Evolutionary conservation across 37 sponge, comb jelly and placozoan genomes (phyloP).

Genomic region (Chondrilla cf. caribensis): DNA sequence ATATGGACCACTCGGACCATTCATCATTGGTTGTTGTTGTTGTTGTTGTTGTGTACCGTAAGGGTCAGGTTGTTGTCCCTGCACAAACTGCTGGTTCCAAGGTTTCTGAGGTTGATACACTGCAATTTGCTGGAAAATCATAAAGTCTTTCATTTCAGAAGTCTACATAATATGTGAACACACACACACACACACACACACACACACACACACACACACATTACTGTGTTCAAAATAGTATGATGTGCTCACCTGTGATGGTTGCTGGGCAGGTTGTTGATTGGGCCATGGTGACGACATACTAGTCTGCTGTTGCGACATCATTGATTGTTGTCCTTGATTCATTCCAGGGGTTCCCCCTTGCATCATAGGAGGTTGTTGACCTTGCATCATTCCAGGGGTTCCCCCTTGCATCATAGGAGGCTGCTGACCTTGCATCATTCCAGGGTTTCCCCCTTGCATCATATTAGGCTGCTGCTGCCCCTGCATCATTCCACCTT

Average conservation of each 20-base stretch:
- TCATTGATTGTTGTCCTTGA: background rate
- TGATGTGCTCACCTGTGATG: too few relatives aligned
- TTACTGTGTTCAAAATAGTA: too few relatives aligned
- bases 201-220: too few relatives aligned
- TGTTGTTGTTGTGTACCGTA: conserved; percentile 8
- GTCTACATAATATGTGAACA: too few relatives aligned
- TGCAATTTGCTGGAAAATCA: conserved; percentile 63
- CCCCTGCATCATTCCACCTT: conserved; percentile 2
- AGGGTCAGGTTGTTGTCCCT: conserved; percentile 15
- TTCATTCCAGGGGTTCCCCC: background rate
- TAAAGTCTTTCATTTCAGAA: too few relatives aligned
- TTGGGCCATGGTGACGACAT: background rate
- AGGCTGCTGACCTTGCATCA: conserved; percentile 22
- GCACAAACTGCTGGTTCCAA: conserved; percentile 27
- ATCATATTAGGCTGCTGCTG: background rate
- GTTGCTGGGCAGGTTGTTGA: too few relatives aligned
- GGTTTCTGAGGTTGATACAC: conserved; percentile 64
- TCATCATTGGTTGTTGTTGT: conserved; percentile 24
- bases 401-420: conserved; percentile 26
- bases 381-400: conserved; percentile 17
- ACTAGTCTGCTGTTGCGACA: conserved; percentile 9
- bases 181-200: too few relatives aligned
- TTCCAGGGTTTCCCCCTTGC: conserved; percentile 21
- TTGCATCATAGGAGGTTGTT: background rate
- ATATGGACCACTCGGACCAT: background rate